Evolutionary conservation across 2,113 vertebrate species (phyloP).

Genomic region (Thunnus thynnus): DNA sequence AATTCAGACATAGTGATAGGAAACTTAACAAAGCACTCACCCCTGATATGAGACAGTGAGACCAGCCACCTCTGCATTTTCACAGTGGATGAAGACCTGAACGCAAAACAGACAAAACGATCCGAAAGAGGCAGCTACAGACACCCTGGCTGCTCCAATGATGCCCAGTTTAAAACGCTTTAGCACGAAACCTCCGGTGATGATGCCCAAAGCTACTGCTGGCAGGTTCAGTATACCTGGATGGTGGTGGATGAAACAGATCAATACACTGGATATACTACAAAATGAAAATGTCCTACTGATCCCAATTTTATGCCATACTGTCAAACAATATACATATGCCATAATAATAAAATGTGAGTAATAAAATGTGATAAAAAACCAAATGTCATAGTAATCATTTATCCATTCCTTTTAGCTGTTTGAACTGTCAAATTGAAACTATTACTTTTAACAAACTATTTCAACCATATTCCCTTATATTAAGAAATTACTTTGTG

Average conservation of each 20-base stretch:
- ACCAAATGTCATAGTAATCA: too few relatives aligned
- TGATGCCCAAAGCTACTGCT: constrained; percentile 94
- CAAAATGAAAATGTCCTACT: background rate
- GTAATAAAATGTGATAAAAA: too few relatives aligned
- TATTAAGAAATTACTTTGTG: too few relatives aligned
- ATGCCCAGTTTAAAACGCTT: constrained; percentile 90
- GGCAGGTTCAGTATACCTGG: constrained; percentile 93
- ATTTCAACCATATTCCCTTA: too few relatives aligned
- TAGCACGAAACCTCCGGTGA: constrained; percentile 91
- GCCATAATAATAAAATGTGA: too few relatives aligned
- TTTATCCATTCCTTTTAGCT: too few relatives aligned
- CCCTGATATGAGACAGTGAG: constrained; percentile 91
- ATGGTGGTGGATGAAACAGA: background rate
- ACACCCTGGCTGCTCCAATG: constrained; percentile 88
- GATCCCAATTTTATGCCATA: background rate
- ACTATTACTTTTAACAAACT: too few relatives aligned
- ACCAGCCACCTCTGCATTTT: constrained; percentile 90
- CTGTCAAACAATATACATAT: too few relatives aligned
- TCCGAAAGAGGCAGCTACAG: constrained; percentile 77
- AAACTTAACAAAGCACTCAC: constrained; percentile 75
- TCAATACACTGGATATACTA: background rate
- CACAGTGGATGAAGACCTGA: constrained; percentile 89
- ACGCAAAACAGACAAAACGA: constrained; percentile 86
- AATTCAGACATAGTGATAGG: background rate
- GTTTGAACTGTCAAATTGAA: too few relatives aligned